Evolutionary conservation across 1,140 invertebrate genomes (phyloP).

Genomic region (Cydia fagiglandana): DNA sequence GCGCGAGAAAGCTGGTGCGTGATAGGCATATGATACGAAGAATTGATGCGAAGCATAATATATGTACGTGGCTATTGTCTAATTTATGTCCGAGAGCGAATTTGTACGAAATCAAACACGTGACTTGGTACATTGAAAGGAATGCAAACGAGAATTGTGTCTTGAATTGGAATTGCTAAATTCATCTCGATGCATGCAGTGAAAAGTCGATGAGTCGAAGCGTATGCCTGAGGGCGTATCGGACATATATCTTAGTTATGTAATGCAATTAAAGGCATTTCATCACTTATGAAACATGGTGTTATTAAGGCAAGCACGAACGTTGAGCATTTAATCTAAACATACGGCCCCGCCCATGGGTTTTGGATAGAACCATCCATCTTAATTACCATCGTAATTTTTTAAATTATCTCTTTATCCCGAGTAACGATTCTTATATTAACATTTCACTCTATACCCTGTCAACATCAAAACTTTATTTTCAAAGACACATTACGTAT

Average conservation of each 20-base stretch:
- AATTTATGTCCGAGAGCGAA: slow-evolving; percentile 51
- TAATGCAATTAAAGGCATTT: slow-evolving; percentile 36
- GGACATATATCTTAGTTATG: slow-evolving; percentile 32
- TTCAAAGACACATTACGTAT: too few species aligned
- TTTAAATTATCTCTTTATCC: neutral
- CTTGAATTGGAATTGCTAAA: slow-evolving; percentile 33
- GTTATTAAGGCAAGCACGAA: neutral
- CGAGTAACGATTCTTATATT: neutral
- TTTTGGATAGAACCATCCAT: neutral
- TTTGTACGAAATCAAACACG: slow-evolving; percentile 51
- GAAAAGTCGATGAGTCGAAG: neutral
- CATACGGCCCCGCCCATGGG: neutral
- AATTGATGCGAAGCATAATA: slow-evolving; percentile 10
- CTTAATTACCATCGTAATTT: neutral
- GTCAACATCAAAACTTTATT: too few species aligned
- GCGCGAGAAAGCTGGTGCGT: slow-evolving; percentile 55
- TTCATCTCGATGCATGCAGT: neutral
- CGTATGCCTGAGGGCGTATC: neutral
- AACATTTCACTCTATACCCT: too few species aligned
- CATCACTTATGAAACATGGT: slow-evolving; percentile 35
- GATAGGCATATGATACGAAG: slow-evolving; percentile 44
- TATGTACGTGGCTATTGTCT: slow-evolving; percentile 38
- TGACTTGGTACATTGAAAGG: slow-evolving; percentile 55
- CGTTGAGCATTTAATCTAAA: neutral
- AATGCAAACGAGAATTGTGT: slow-evolving; percentile 37